Evolutionary conservation across 2,113 vertebrate genomes (phyloP), one percentile per base, ranked within the genome.

Genomic region (Malurus alboscapulatus): DNA sequence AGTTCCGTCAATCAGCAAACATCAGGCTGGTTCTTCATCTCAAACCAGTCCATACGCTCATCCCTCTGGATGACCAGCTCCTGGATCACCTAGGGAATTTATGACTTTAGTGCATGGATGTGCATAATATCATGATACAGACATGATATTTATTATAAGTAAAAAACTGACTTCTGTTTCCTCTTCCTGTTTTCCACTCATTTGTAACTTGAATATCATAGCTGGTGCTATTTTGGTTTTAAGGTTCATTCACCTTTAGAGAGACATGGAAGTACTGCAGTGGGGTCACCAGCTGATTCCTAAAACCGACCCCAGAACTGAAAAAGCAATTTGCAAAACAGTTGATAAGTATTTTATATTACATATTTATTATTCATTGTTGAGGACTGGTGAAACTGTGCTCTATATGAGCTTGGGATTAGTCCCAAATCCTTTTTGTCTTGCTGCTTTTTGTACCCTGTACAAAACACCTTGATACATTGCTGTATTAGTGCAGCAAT

Each of bases 291-390:
- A 71, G 16, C 10, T 81, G 19, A 58, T 50, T 30, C 55, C 61
- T 50, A 26, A 47, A 84, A 58, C 30, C 62, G 17, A 45, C 32
- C 61, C 25, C 4, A 63, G 10, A 14, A 25, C 12, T 47, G 42
- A 84, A 74, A 93, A 45, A 25, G 20, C 4, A 69, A 10, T 22
- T 58, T 65, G 6, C 10, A 11, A 80, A 93, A 66, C 7, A 30
- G 13, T 47, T 65, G 20, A 17, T 12, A 63, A 24, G 10, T 68
- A 53, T 73, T 68, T 88, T 45, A 18, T 57, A 12, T 61, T 65
- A 44, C 0, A 0, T 57, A 25, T 63, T 5, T 63, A 20, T 58
- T 38, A 26, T 8, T 3, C 18, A 21, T 36, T 73, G 10, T 62
- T 73, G 34, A 68, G 32, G 21, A 8, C 18, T 59, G 16, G 14